These are phyloP conservation scores for Hoplodrina ambigua DNA, from an alignment of 2,888 invertebrate species.

Conservation along the genomic window DNA sequence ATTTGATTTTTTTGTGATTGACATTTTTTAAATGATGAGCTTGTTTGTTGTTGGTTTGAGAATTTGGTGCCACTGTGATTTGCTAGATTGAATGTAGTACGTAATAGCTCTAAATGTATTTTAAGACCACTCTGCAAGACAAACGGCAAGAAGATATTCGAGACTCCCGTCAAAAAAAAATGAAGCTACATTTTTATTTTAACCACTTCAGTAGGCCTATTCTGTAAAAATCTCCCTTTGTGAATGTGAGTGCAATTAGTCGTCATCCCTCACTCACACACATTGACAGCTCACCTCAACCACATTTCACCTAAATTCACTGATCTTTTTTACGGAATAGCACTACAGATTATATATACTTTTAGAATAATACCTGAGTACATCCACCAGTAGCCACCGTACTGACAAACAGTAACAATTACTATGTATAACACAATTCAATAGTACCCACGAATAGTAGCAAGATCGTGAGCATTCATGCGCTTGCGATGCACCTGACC, in stretches of 20 bases:
- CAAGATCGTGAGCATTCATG: constrained; percentile 47
- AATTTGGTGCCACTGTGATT: constrained; percentile 14
- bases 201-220: no score
- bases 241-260: no score
- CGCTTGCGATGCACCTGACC: constrained; percentile 71
- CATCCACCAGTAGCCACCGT: background rate
- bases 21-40: constrained; percentile 39
- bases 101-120: background rate
- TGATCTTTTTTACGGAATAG: no score
- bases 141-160: background rate
- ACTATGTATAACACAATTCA: constrained; percentile 6
- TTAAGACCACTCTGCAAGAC: background rate
- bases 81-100: background rate
- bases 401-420: background rate
- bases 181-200: no score
- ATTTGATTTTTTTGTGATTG: constrained; percentile 60
- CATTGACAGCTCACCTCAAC: no score
- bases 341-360: no score
- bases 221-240: no score
- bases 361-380: background rate
- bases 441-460: constrained; percentile 23
- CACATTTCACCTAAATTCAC: no score
- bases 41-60: constrained; percentile 16
- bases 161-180: no score
- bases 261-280: no score